Base-by-base conservation (phyloP, 2,888 invertebrate species). In the Trachelus stipa region DNA sequence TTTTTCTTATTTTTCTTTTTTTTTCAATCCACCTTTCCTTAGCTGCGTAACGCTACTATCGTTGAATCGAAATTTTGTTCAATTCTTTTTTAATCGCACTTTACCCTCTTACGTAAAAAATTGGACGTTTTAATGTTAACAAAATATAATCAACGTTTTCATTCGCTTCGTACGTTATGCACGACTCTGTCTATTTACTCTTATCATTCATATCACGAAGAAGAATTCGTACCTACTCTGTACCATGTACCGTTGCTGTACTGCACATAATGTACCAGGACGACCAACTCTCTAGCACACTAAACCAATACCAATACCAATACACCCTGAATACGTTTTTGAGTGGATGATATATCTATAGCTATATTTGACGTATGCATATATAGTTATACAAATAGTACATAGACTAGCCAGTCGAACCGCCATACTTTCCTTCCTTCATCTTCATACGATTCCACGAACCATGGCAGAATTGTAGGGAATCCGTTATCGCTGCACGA, bases 401-500 rank as follows among this genome's bases (percentile, higher is more conserved):
- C 23, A 2, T 56, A 23, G 23, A 9, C 23, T 56, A 56, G 56
- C 23, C 56, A 56, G 56, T 56, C 56, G 56, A 56, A 56, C 56
- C 56, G 23, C 56, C 56, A 56, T 56, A 23, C 56, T 23, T 9
- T 4, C 56, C 40, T 56, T 56, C 40, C 23, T 56, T 56, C 56
- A 56, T 56, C 56, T 56, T 56, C 56, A 56, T 56, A 56, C 56
- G 56, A 56, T 56, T 56, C 56, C 23, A 56, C 56, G 56, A 56
- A 23, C 56, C 56, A 9, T 56, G 23, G 56, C 9, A 9, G 56
- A 56, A 56, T 23, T 2, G 1, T 56, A 15, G 23, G 56, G 15
- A 23, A 23, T 56, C 56, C 56, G 56, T 75, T 77, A 77, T 69
- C 75, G 75, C 75, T 40, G 40, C 30, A 37, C 30, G n/a, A 35